Evolutionary conservation across 2,888 invertebrate species (phyloP), one percentile per base, ranked within the genome.

Genomic region (Archips xylosteana): DNA sequence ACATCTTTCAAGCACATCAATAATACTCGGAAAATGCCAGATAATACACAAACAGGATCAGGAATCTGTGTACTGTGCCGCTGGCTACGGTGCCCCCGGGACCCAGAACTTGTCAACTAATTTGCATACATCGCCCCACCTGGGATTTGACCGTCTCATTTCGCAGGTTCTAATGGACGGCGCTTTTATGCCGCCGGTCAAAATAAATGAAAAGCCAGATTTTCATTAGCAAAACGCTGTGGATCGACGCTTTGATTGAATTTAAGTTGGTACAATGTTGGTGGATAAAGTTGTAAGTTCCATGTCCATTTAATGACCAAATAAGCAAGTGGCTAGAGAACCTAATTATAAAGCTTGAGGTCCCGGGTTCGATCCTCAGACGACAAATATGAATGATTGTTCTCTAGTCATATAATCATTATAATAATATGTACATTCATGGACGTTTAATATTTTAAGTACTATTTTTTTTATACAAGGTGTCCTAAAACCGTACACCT

Each of bases 51-150:
- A 39, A 39, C 39, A 39, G n/a, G 2, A 47, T 5, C 0, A n/a
- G 13, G 1, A 63, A 47, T 34, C 63, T 63, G 63, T 72, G 47
- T 68, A 36, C 67, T 68, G 36, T 8, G 54, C 36, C 34, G 77
- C 78, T 79, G 82, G 80, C 75, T 82, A 80, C 79, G 45, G 74
- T 49, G 60, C 80, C 85, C 78, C 78, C 34, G 34, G 79, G 79
- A 80, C 78, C 70, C 78, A 78, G 77, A 82, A 82, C 72, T 86
- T 85, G 74, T 76, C 75, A 79, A 78, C 79, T 80, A 80, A 82
- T 83, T 83, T 82, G 77, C 82, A 83, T 79, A 76, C 76, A 77
- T 78, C 61, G 61, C 62, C 68, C 72, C 72, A 39, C 45, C 57
- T 39, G 72, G 68, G 72, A 68, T 42, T 73, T 49, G 62, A 57